These are phyloP conservation scores for Napeogenes inachia DNA, from an alignment of 2,888 invertebrate species.

Conservation along the genomic window DNA sequence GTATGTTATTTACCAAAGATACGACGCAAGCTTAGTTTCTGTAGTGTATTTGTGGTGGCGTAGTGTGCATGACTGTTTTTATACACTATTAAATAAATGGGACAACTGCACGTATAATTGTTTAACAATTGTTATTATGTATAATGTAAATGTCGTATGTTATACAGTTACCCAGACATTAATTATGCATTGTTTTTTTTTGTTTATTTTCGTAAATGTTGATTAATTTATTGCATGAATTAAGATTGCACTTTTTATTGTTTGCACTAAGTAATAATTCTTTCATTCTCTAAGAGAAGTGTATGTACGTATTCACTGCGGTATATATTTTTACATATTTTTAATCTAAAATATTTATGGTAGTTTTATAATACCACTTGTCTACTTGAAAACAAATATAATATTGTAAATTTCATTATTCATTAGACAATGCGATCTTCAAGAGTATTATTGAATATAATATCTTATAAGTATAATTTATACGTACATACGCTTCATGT, in stretches of 20 bases:
- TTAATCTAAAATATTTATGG: too few relatives aligned
- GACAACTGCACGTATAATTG: neutral
- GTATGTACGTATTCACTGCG: conserved; percentile 6
- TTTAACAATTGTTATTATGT: neutral
- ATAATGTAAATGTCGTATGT: neutral
- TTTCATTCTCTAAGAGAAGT: conserved; percentile 7
- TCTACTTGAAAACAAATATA: too few relatives aligned
- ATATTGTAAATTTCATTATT: too few relatives aligned
- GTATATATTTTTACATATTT: conserved; percentile 1
- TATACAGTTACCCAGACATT: conserved; percentile 26
- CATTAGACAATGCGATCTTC: too few relatives aligned
- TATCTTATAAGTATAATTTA: too few relatives aligned
- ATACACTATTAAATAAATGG: neutral
- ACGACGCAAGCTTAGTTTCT: too few relatives aligned
- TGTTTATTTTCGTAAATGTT: conserved; percentile 42
- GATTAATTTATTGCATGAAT: conserved; percentile 67
- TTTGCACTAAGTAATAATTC: conserved; percentile 32
- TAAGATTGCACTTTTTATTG: conserved; percentile 40
- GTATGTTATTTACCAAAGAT: too few relatives aligned
- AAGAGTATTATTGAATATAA: too few relatives aligned
- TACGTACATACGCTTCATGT: neutral
- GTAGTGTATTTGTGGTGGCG: too few relatives aligned
- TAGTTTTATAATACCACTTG: too few relatives aligned
- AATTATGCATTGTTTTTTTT: conserved; percentile 32
- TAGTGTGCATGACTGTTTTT: neutral